phyloP scores from a whole-genome alignment of 2,797 vertebrate genomes.

The Periparus ater region DNA sequence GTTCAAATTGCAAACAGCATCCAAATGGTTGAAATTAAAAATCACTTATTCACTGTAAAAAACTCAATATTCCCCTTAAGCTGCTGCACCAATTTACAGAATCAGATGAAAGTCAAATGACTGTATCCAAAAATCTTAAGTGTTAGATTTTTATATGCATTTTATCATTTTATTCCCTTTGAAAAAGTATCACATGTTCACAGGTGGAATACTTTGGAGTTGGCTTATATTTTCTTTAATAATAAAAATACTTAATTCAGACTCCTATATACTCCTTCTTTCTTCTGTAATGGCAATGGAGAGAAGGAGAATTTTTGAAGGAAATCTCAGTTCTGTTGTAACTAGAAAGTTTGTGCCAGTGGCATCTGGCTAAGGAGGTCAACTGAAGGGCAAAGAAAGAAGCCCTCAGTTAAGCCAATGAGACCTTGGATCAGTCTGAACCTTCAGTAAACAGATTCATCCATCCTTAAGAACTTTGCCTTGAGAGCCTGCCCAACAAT shows the following conservation, averaged over 20 bases:
- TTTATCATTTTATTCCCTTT: not conserved
- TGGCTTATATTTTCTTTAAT: not conserved
- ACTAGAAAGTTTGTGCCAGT: not conserved
- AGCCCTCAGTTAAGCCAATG: not conserved
- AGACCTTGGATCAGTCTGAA: not conserved
- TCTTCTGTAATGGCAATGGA: not conserved
- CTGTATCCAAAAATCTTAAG: not conserved
- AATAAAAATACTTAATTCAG: not conserved
- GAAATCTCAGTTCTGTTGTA: not conserved
- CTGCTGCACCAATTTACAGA: constrained; percentile 1
- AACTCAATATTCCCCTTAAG: not conserved
- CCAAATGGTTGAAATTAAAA: constrained; percentile 8
- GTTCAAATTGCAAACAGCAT: not conserved
- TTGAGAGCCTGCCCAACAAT: not conserved
- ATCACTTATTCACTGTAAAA: not conserved
- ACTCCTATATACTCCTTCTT: not conserved
- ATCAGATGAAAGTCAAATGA: constrained; percentile 38
- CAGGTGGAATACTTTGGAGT: not conserved
- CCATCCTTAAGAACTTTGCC: not conserved
- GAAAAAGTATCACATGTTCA: not conserved
- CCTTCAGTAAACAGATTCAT: not conserved
- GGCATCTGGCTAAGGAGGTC: not conserved
- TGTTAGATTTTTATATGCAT: constrained; percentile 15
- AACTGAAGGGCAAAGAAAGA: not conserved
- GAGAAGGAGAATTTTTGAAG: not conserved